These are phyloP conservation scores for Myathropa florea DNA, from an alignment of 2,888 invertebrate genomes.

Conservation along the genomic window DNA sequence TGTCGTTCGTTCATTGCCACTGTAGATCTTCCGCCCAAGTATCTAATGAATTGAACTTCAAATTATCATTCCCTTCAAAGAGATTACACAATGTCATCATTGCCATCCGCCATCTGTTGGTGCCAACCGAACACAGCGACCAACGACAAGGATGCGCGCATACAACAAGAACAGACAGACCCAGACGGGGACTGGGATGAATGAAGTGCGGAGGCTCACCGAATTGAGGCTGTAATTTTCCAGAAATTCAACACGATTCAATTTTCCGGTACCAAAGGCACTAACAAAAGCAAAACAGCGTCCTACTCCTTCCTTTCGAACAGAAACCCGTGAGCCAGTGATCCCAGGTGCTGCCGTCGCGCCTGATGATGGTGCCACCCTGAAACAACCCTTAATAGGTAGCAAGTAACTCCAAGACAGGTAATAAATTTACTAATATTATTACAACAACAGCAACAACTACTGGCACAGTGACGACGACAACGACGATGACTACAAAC, in stretches of 20 bases:
- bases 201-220: neutral
- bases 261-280: slow-evolving; percentile 65
- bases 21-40: slow-evolving; percentile 36
- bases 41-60: slow-evolving; percentile 69
- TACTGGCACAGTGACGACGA: neutral
- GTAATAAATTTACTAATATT: slow-evolving; percentile 69
- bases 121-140: neutral
- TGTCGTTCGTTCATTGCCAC: neutral
- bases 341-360: neutral
- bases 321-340: neutral
- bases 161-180: neutral
- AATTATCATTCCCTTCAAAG: slow-evolving; percentile 69
- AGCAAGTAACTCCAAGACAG: slow-evolving; percentile 62
- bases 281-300: slow-evolving; percentile 37
- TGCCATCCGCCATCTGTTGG: slow-evolving; percentile 52
- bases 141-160: neutral
- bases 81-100: slow-evolving; percentile 71
- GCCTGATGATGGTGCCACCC: slow-evolving; percentile 18
- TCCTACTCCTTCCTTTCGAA: neutral
- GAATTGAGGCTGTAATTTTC: slow-evolving; percentile 65
- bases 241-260: slow-evolving; percentile 68
- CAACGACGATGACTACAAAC: neutral
- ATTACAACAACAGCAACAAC: slow-evolving; percentile 46
- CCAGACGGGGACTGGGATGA: neutral
- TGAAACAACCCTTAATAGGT: slow-evolving; percentile 64